Conservation (phyloP, 2,888 invertebrate genomes). For the Melanostoma scalare region DNA sequence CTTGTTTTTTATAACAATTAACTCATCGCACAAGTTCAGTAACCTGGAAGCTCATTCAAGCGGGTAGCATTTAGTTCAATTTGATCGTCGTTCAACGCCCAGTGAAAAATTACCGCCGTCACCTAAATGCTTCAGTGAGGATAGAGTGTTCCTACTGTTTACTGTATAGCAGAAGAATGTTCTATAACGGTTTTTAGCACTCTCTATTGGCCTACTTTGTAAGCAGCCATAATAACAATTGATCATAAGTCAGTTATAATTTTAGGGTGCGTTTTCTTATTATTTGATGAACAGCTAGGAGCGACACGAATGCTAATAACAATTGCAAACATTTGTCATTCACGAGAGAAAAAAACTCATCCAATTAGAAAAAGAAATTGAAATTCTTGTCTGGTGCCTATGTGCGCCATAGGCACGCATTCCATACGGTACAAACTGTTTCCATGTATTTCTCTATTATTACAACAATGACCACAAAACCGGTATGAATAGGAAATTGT, state of each 20-base stretch:
- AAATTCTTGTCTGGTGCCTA: constrained; percentile 34
- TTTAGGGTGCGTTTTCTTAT: constrained; percentile 30
- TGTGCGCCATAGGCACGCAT: constrained; percentile 14
- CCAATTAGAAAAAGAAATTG: constrained; percentile 49
- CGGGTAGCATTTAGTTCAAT: constrained; percentile 26
- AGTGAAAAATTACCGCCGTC: constrained; percentile 12
- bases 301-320: constrained; percentile 21
- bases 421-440: constrained; percentile 48
- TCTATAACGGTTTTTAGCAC: constrained; percentile 29
- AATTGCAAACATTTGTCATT: constrained; percentile 23
- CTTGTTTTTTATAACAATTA: constrained; percentile 49
- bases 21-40: constrained; percentile 52
- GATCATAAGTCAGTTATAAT: constrained; percentile 26
- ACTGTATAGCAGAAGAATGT: constrained; percentile 7
- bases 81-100: constrained; percentile 31
- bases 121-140: constrained; percentile 20
- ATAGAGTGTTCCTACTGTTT: background rate
- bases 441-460: background rate
- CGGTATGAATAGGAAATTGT: constrained; percentile 24
- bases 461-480: constrained; percentile 29
- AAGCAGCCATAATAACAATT: background rate
- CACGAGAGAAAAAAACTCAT: constrained; percentile 13
- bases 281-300: background rate
- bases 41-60: constrained; percentile 62
- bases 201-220: constrained; percentile 14